A percentile compares a stretch with the other conserved stretches of the same genome.
Conservation (phyloP, 2,113 vertebrate species). For the Phalacrocorax aristotelis region DNA sequence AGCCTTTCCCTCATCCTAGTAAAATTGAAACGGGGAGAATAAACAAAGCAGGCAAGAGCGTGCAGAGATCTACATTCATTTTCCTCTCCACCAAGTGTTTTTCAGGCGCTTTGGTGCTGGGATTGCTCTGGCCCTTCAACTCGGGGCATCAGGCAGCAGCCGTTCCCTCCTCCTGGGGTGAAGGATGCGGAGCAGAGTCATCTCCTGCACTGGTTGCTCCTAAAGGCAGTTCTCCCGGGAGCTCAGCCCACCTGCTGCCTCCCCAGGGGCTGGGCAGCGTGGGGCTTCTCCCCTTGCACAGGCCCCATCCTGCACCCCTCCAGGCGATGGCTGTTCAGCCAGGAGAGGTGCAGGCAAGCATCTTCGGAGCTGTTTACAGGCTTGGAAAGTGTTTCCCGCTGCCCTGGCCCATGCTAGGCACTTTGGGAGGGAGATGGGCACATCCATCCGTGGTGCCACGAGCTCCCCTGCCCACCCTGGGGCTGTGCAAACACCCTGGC, state of each 20-base stretch:
- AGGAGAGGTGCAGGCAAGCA: not conserved
- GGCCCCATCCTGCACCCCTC: not conserved
- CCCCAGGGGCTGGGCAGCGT: rapidly evolving
- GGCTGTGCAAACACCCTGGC: not conserved
- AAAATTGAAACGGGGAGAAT: not conserved
- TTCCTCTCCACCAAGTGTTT: not conserved
- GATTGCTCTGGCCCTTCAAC: rapidly evolving
- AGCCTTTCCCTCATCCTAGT: not conserved
- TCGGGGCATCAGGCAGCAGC: not conserved
- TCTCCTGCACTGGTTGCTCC: rapidly evolving
- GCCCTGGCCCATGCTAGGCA: not conserved
- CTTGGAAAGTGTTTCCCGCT: not conserved
- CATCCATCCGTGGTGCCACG: not conserved
- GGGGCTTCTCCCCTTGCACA: not conserved
- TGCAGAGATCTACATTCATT: not conserved
- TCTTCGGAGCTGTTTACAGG: not conserved
- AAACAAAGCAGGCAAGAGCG: not conserved
- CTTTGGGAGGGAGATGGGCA: not conserved
- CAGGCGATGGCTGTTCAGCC: not conserved
- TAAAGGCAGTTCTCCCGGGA: not conserved
- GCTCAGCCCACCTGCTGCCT: not conserved
- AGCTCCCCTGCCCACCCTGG: not conserved
- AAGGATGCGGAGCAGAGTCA: not conserved
- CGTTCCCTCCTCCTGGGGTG: rapidly evolving
- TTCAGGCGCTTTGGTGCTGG: not conserved